Conservation (phyloP, 2,797 vertebrate species). For the Myoxocephalus aenaeus region DNA sequence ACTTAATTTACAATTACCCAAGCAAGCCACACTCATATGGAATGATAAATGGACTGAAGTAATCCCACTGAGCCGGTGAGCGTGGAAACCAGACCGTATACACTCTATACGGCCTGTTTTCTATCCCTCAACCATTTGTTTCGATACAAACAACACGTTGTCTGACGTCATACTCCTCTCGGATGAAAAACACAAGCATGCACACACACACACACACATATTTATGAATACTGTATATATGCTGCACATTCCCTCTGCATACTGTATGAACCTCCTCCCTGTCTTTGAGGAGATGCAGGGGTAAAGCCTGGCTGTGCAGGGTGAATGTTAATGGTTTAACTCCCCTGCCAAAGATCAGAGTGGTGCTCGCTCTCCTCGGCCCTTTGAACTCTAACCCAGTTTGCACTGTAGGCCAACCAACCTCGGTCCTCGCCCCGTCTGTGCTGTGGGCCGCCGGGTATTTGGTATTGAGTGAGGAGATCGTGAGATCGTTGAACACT, state of each 20-base stretch:
- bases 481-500: not conserved
- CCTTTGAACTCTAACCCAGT: constrained; percentile 74
- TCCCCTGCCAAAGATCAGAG: constrained; percentile 77
- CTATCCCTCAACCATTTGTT: constrained; percentile 19
- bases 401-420: constrained; percentile 33
- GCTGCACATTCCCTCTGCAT: constrained; percentile 31
- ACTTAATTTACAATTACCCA: constrained; percentile 84
- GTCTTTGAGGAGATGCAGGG: constrained; percentile 67
- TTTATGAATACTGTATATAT: constrained; percentile 32
- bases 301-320: constrained; percentile 49
- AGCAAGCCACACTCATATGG: constrained; percentile 72
- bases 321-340: constrained; percentile 79
- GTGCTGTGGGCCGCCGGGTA: constrained; percentile 12
- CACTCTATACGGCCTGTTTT: constrained; percentile 15
- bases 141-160: constrained; percentile 8
- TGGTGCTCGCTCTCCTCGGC: constrained; percentile 54
- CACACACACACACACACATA: not conserved
- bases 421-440: constrained; percentile 26
- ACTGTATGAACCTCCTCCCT: constrained; percentile 38
- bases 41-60: constrained; percentile 74
- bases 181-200: not conserved
- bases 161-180: not conserved
- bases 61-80: constrained; percentile 62
- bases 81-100: constrained; percentile 32
- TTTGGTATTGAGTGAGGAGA: constrained; percentile 8